Percentiles rank a stretch among this genome's conserved stretches.
Evolutionary conservation across 2,113 vertebrate genomes (phyloP).

Genomic region (Forbesichthys papilliferus): DNA sequence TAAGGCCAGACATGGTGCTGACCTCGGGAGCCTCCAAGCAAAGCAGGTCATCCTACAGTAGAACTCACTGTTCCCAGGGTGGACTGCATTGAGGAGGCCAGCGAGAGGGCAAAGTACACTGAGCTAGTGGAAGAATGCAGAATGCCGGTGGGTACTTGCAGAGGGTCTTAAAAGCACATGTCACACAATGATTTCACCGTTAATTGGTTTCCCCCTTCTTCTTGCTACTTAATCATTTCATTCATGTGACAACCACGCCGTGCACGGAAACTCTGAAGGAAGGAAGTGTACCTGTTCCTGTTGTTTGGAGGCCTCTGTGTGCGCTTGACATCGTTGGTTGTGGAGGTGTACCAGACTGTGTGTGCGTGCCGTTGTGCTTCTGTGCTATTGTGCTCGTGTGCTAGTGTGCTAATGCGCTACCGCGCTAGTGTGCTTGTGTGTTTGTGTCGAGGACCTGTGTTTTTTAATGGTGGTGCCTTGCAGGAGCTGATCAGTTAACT

Average conservation of each 20-base stretch:
- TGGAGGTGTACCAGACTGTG: background rate
- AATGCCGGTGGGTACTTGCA: too few species aligned
- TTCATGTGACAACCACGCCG: too few species aligned
- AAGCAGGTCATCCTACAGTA: background rate
- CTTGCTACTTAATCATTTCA: too few species aligned
- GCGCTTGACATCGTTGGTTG: constrained; percentile 3
- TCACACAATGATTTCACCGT: too few species aligned
- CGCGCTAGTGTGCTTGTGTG: background rate
- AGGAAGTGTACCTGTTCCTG: too few species aligned
- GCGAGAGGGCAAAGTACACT: background rate
- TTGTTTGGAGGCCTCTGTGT: background rate
- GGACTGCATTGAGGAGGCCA: background rate
- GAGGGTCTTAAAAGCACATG: too few species aligned
- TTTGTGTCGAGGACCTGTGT: background rate
- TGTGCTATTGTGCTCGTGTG: background rate
- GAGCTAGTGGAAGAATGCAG: background rate
- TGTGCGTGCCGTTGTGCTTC: background rate
- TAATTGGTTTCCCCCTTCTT: too few species aligned
- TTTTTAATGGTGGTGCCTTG: background rate
- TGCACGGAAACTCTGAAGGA: too few species aligned
- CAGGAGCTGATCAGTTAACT: background rate
- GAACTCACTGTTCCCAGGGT: background rate
- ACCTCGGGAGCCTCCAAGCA: too few species aligned
- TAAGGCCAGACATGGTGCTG: constrained; percentile 1
- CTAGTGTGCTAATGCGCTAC: background rate